Conservation (phyloP, 2,113 vertebrate species). For the Nothobranchius kuhntae region DNA sequence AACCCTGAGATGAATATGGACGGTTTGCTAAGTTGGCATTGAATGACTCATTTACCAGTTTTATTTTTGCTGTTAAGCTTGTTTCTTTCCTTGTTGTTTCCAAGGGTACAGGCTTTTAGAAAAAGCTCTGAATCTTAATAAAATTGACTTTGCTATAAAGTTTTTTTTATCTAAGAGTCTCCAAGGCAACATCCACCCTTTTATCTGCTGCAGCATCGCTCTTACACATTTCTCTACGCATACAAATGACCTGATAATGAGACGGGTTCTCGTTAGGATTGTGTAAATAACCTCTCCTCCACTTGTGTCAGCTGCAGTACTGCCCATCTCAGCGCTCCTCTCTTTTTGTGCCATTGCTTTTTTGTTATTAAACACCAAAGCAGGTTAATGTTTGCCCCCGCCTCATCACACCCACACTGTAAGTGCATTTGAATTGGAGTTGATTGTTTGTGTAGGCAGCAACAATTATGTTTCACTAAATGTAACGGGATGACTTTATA, state of each 20-base stretch:
- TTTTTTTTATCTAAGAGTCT: conserved; percentile 40
- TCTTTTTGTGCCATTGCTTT: conserved; percentile 29
- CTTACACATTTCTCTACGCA: conserved; percentile 16
- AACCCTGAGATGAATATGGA: neutral
- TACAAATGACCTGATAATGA: conserved; percentile 23
- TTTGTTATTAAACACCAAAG: conserved; percentile 34
- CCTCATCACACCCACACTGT: conserved; percentile 14
- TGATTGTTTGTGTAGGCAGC: conserved; percentile 59
- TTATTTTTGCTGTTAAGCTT: conserved; percentile 6
- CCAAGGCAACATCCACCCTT: conserved; percentile 63
- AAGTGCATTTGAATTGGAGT: conserved; percentile 43
- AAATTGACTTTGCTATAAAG: conserved; percentile 36
- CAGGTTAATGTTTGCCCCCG: conserved; percentile 37
- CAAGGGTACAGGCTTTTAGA: neutral
- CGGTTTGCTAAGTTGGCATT: too few species aligned
- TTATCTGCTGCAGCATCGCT: conserved; percentile 36
- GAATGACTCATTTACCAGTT: conserved; percentile 4
- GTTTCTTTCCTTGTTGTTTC: neutral
- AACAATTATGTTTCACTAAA: conserved; percentile 57
- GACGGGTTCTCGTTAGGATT: conserved; percentile 9
- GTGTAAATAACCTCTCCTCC: conserved; percentile 20
- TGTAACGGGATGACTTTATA: conserved; percentile 47
- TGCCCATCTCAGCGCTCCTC: conserved; percentile 5
- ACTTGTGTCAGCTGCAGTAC: conserved; percentile 3
- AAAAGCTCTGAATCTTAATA: neutral